Evolutionary conservation across 2,797 vertebrate species (phyloP), one percentile per base, ranked within the genome.

Genomic region (Pseudochromis fuscus): DNA sequence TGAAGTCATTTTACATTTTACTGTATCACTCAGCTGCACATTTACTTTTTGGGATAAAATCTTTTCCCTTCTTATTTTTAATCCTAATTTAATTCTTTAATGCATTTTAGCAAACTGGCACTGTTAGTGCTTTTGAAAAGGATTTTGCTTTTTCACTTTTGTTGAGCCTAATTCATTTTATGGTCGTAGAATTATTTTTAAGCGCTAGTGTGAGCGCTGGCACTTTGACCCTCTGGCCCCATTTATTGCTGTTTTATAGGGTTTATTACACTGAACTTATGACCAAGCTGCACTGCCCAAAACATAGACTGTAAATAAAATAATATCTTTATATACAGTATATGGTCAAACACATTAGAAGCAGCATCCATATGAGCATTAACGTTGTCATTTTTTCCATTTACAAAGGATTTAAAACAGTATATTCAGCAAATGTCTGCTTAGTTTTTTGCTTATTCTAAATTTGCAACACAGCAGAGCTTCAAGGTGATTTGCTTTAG

Each of bases 401-500:
- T 55, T 62, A 8, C 38, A 55, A 57, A 38, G 24, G 15, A 37
- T 55, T 52, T 56, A 27, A 67, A 70, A 71, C 24, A 40, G 31
- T 35, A 25, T 38, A n/a, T 50, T 81, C 30, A 68, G 64, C 59
- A 52, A 59, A 31, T 66, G 31, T 25, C 12, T 2, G 15, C 57
- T 66, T 19, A n/a, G 18, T 35, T 42, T 35, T 42, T 55, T 46
- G 18, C 69, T 55, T 60, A 56, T 52, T 63, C 57, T 64, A 38
- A n/a, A 79, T 79, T 72, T 60, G 25, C 27, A 53, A 50, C 35
- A 63, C 63, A 78, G 52, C 24, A 30, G n/a, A 33, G 72, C 77
- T 76, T 63, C 44, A 19, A 63, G 71, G 49, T 48, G 62, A 59
- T 79, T 76, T 9, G n/a, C 67, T 81, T 78, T 75, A 81, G 64